Conservation (phyloP, 53 echinoderm and acorn worm genomes). For the Pentamera pediparva region DNA sequence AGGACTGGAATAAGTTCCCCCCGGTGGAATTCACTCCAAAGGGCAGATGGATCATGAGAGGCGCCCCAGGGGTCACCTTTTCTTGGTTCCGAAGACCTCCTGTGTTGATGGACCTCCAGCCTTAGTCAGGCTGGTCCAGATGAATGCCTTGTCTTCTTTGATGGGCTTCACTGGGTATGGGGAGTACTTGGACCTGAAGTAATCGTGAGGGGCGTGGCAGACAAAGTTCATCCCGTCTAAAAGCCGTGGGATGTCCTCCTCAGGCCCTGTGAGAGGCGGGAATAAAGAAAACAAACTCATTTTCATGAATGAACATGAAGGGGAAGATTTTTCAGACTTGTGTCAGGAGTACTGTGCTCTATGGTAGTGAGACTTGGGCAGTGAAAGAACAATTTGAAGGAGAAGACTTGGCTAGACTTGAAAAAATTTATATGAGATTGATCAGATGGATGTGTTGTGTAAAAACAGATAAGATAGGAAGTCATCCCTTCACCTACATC, state of each 20-base stretch:
- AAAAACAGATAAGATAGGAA: too few species aligned
- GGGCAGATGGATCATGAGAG: too few species aligned
- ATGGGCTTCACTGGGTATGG: slow-evolving; percentile 66
- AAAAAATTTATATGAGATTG: too few species aligned
- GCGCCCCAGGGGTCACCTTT: slow-evolving; percentile 5
- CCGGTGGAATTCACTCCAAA: too few species aligned
- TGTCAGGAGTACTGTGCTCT: too few species aligned
- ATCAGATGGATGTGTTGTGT: too few species aligned
- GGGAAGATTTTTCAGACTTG: background rate
- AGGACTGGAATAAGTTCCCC: too few species aligned
- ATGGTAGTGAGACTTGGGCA: too few species aligned
- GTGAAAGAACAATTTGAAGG: too few species aligned
- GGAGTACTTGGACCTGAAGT: slow-evolving; percentile 59
- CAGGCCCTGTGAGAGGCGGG: slow-evolving; percentile 85
- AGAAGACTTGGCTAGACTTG: too few species aligned
- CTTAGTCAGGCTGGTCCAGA: slow-evolving; percentile 81
- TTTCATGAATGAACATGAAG: background rate
- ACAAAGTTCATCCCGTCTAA: slow-evolving; percentile 96
- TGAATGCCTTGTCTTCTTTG: slow-evolving; percentile 62
- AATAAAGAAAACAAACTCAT: background rate
- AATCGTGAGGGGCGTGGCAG: slow-evolving; percentile 78
- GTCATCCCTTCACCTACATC: too few species aligned
- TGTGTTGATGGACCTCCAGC: slow-evolving; percentile 42
- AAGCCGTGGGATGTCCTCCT: slow-evolving; percentile 84
- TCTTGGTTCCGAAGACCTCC: slow-evolving; percentile 63